Base-by-base conservation (phyloP, 2,797 vertebrate species). In the Hippoglossus hippoglossus region DNA sequence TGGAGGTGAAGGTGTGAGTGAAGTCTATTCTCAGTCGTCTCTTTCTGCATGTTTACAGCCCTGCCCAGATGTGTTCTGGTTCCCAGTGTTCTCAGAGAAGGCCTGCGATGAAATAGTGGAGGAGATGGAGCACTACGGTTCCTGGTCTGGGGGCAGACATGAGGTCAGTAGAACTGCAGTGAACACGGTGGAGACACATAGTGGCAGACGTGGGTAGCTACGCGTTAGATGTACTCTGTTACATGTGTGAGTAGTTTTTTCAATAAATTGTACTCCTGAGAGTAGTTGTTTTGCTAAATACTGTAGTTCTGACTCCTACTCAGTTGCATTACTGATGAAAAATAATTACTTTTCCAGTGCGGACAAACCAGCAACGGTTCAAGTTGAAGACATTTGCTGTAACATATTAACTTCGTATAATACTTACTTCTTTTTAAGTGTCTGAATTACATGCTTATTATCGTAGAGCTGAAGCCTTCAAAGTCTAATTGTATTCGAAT, bases 41-140 rank as follows among this genome's bases (percentile, higher is more conserved):
- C 63, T 69, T 22, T 78, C 21, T 80, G 10, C 63, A 6, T 62
- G 31, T 81, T 92, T 90, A 15, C 89, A 99, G 98, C 98, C 98
- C 1, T 99, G 98, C 83, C 95, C 97, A 85, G 98, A 99, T 95
- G 98, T 99, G 31, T 99, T 97, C 91, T 99, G 98, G 98, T 99
- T 99, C 84, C 98, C 98, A 3, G 95, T 99, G 83, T 94, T 99
- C 87, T 96, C 98, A 25, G 96, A 96, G 68, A 79, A 93, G 55
- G 96, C 96, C 56, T 99, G 98, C 87, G 96, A 99, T 81, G 97
- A 99, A 82, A 53, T 99, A 52, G 96, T 99, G 1, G 95, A 97
- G 83, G 98, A 99, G 93, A 98, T 99, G 96, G 98, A 99, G 82
- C 92, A 98, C 81, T 96, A 86, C 51, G 98, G 98, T 18, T 85